Percentiles rank a stretch among this genome's conserved stretches.
These are phyloP conservation scores for Okamejei kenojei DNA, from an alignment of 2,797 vertebrate species.

Conservation along the genomic window DNA sequence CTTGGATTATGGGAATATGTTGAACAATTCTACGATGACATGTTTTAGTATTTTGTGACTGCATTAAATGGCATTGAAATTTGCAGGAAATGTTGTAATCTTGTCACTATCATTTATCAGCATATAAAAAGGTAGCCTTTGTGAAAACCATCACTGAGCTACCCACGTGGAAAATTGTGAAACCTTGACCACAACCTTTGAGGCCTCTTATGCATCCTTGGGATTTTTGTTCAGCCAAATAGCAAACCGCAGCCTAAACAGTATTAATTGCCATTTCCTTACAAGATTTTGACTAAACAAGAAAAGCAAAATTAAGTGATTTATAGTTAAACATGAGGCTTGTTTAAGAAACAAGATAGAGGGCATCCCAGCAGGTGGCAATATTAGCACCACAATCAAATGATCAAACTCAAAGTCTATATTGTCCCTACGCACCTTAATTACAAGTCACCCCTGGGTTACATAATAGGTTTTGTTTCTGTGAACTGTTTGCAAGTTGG, in stretches of 20 bases:
- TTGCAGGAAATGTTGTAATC: slow-evolving; percentile 23
- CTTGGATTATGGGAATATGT: slow-evolving; percentile 29
- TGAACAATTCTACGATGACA: neutral
- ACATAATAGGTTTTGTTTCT: no score
- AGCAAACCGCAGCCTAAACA: neutral
- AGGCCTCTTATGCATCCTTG: neutral
- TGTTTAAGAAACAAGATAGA: no score
- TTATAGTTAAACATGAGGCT: no score
- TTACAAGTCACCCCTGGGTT: no score
- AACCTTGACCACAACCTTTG: neutral
- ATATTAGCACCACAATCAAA: no score
- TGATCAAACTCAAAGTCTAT: no score
- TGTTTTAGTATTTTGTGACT: slow-evolving; percentile 36
- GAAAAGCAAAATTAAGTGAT: no score
- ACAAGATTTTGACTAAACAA: neutral
- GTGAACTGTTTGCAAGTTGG: no score
- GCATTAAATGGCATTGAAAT: slow-evolving; percentile 35
- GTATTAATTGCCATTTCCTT: neutral
- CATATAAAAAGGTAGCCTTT: neutral
- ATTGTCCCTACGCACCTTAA: no score
- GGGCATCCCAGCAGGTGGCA: no score
- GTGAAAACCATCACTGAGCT: neutral
- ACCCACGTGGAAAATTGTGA: neutral
- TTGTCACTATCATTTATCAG: neutral
- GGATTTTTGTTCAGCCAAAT: neutral